Conservation (phyloP, 2,888 invertebrate genomes). For the Ethmia dodecea region DNA sequence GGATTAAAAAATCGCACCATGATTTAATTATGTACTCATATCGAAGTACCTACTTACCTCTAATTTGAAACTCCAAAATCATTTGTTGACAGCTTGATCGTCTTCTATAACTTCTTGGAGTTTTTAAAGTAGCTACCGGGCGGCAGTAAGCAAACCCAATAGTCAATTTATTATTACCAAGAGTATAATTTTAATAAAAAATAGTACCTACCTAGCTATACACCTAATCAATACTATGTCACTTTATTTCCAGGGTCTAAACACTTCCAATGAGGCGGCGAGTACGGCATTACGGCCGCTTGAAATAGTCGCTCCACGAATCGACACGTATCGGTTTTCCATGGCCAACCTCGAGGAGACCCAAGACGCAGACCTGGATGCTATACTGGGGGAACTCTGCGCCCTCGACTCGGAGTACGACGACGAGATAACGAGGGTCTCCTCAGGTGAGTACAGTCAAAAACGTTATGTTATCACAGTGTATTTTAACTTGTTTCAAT, state of each 20-base stretch:
- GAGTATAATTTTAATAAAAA: not conserved
- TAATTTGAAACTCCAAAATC: too few relatives aligned
- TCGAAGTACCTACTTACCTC: too few relatives aligned
- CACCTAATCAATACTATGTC: not conserved
- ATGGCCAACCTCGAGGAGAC: slow-evolving; percentile 98
- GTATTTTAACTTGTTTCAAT: too few relatives aligned
- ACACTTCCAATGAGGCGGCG: slow-evolving; percentile 65
- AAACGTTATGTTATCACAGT: too few relatives aligned
- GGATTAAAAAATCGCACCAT: too few relatives aligned
- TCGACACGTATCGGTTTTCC: slow-evolving; percentile 94
- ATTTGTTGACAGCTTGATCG: too few relatives aligned
- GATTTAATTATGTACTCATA: too few relatives aligned
- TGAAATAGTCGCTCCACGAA: slow-evolving; percentile 88
- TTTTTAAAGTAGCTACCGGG: too few relatives aligned
- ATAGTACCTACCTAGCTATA: not conserved
- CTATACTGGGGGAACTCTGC: slow-evolving; percentile 96
- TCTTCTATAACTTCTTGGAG: too few relatives aligned
- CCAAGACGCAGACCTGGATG: slow-evolving; percentile 97
- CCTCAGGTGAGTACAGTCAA: slow-evolving; percentile 43
- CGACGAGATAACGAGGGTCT: slow-evolving; percentile 71
- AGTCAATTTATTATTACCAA: too few relatives aligned
- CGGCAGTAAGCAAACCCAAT: too few relatives aligned
- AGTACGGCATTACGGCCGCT: slow-evolving; percentile 80
- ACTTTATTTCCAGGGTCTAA: slow-evolving; percentile 81
- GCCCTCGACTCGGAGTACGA: slow-evolving; percentile 88